phyloP scores from a whole-genome alignment of 2,888 invertebrate genomes.

The Luperina nickerlii region DNA sequence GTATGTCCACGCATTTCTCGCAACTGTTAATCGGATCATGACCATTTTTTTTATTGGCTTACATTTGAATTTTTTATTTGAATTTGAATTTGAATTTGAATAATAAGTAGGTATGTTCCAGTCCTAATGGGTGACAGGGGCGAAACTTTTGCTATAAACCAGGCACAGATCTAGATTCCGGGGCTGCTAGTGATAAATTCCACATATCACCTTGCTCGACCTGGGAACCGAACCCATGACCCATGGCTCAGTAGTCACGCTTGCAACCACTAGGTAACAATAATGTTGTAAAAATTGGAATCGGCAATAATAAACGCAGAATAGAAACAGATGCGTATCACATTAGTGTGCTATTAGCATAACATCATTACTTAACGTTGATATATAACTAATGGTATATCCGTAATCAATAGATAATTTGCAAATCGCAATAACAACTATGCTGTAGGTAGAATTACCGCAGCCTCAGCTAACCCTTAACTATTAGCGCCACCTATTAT shows the following conservation, averaged over 20 bases:
- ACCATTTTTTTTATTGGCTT: too few relatives aligned
- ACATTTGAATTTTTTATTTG: too few relatives aligned
- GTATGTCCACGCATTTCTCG: too few relatives aligned
- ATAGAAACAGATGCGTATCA: background rate
- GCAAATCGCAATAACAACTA: background rate
- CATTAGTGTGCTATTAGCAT: background rate
- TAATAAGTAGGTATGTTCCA: too few relatives aligned
- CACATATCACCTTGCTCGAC: background rate
- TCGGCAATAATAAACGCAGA: background rate
- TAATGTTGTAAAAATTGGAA: background rate
- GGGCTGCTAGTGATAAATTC: background rate
- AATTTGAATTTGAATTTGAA: too few relatives aligned
- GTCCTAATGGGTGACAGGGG: too few relatives aligned
- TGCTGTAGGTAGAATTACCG: background rate
- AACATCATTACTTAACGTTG: background rate
- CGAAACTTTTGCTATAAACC: too few relatives aligned
- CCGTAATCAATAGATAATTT: slow-evolving; percentile 11
- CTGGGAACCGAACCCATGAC: background rate
- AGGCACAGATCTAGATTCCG: background rate
- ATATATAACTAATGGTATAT: background rate
- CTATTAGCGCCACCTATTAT: slow-evolving; percentile 59
- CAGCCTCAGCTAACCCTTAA: background rate
- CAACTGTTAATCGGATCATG: too few relatives aligned
- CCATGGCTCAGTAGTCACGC: background rate
- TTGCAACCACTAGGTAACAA: background rate